Conservation (phyloP, 2,113 vertebrate genomes). For the Ailurus styani region DNA sequence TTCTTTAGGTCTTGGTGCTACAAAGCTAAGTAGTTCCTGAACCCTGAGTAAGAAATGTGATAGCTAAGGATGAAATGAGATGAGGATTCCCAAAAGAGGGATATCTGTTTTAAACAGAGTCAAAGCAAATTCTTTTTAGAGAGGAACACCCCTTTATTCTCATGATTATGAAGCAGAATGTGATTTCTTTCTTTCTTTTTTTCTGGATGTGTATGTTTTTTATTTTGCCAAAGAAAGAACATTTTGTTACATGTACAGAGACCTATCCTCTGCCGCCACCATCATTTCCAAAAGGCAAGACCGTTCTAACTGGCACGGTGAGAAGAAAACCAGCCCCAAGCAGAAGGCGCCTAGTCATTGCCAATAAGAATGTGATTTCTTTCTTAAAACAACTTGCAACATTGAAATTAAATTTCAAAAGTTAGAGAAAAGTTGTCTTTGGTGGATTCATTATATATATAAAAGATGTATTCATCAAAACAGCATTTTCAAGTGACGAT, state of each 20-base stretch:
- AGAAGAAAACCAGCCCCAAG: too few relatives aligned
- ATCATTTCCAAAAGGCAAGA: too few relatives aligned
- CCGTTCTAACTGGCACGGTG: too few relatives aligned
- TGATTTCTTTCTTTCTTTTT: not conserved
- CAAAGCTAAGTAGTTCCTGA: not conserved
- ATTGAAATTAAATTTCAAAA: slow-evolving; percentile 1
- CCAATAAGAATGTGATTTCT: not conserved
- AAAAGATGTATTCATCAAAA: not conserved
- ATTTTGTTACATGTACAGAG: too few relatives aligned
- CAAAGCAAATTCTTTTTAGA: not conserved
- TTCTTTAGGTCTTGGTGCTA: not conserved
- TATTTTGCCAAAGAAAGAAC: too few relatives aligned
- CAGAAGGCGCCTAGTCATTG: too few relatives aligned
- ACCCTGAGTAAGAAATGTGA: not conserved
- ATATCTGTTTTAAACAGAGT: not conserved
- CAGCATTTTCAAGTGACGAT: not conserved
- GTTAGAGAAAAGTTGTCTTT: not conserved
- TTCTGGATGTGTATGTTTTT: too few relatives aligned
- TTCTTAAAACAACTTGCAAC: not conserved
- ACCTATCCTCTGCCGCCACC: too few relatives aligned
- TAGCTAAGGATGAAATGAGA: not conserved
- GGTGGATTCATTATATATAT: not conserved
- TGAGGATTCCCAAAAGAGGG: not conserved
- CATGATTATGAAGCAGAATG: not conserved
- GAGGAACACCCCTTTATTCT: not conserved